Base-by-base conservation (phyloP, 2,888 invertebrate species). In the Drosophila nr. medialis region DNA sequence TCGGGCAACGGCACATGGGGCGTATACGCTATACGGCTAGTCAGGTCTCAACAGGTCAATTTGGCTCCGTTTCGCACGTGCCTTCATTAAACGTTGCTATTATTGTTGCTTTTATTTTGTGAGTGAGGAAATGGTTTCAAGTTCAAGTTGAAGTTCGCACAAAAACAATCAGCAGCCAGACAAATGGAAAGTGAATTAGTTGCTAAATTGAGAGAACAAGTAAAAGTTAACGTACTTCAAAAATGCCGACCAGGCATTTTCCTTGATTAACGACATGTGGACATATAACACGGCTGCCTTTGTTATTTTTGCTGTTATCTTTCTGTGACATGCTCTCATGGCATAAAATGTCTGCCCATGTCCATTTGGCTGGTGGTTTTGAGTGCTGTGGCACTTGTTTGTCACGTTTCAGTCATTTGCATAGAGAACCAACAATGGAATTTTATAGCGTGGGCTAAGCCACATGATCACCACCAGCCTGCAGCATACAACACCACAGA, bases 391-490 rank as follows among this genome's bases (percentile, higher is more conserved):
- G 76, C 73, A 69, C 70, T 75, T 70, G 79, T 80, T 79, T 81
- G 85, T 85, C 85, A 85, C 85, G 89, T 85, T 85, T 85, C 73
- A 77, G 72, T 55, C 75, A 85, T 85, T 85, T 85, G 89, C 84
- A 84, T 89, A 72, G 58, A 72, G 69, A 67, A 67, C 74, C 74
- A 64, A 81, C 72, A 75, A 73, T 77, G 74, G 82, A 72, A 84
- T 84, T 84, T 74, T 53, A 70, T 66, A 58, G 75, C 71, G 87
- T 89, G 85, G 89, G 79, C 61, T 71, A 11, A 67, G 73, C 73
- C 54, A 56, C 72, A 77, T 75, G 71, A 70, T 68, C 71, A 64
- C 42, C 56, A 60, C 42, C 38, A 60, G 36, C 24, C 11, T 42
- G 53, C 40, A 56, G 49, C 74, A 65, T 21, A 10, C 40, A 29